Evolutionary conservation across 2,888 invertebrate genomes (phyloP).

Genomic region (Calameuta filiformis): DNA sequence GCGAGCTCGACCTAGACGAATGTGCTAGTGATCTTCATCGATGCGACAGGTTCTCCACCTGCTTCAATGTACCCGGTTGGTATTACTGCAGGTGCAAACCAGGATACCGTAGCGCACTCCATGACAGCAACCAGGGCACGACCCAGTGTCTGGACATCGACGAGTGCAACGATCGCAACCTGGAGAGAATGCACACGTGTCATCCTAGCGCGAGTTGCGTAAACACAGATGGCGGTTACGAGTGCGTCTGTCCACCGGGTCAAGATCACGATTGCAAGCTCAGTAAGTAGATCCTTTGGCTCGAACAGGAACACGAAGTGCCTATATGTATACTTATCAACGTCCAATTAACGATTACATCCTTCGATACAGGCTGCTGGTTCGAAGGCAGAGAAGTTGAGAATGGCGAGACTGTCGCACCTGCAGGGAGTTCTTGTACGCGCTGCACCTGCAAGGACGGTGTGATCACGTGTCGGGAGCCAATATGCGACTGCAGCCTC

Average conservation of each 20-base stretch:
- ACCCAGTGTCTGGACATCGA: slow-evolving; percentile 82
- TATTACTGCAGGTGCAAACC: slow-evolving; percentile 88
- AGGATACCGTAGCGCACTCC: slow-evolving; percentile 76
- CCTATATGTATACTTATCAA: neutral
- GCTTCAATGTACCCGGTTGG: slow-evolving; percentile 91
- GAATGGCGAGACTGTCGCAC: slow-evolving; percentile 70
- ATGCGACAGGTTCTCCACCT: slow-evolving; percentile 81
- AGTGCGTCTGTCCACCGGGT: slow-evolving; percentile 76
- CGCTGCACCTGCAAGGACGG: slow-evolving; percentile 68
- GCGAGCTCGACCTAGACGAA: slow-evolving; percentile 90
- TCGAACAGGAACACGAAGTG: neutral
- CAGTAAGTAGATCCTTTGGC: slow-evolving; percentile 66
- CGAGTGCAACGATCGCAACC: slow-evolving; percentile 79
- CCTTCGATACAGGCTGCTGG: slow-evolving; percentile 72
- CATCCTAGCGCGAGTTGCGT: slow-evolving; percentile 82
- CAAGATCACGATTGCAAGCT: slow-evolving; percentile 72
- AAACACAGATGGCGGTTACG: slow-evolving; percentile 83
- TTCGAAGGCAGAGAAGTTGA: slow-evolving; percentile 75
- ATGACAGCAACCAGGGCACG: slow-evolving; percentile 70
- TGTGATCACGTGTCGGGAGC: slow-evolving; percentile 76
- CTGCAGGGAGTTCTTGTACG: slow-evolving; percentile 66
- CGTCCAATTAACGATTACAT: neutral
- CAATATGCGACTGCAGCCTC: slow-evolving; percentile 76
- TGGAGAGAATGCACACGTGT: slow-evolving; percentile 76
- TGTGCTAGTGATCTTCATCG: slow-evolving; percentile 77